These are phyloP conservation scores for Melinaea menophilus DNA, from an alignment of 2,888 invertebrate genomes.

Conservation along the genomic window DNA sequence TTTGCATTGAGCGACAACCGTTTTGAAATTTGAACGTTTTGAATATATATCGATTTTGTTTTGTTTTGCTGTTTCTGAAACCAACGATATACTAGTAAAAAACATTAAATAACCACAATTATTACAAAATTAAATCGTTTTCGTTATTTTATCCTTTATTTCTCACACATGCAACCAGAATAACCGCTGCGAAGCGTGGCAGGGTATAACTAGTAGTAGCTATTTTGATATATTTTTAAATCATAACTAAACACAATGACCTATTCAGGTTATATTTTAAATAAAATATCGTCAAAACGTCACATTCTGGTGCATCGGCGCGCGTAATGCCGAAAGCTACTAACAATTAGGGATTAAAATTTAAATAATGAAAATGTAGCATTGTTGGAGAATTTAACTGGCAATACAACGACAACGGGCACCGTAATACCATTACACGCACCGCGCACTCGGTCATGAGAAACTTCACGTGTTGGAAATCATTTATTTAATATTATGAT, in stretches of 20 bases:
- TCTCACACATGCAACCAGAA: too few relatives aligned
- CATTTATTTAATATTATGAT: slow-evolving; percentile 5
- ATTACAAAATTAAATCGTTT: too few relatives aligned
- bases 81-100: too few relatives aligned
- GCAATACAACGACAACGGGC: slow-evolving; percentile 18
- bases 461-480: slow-evolving; percentile 8
- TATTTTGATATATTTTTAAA: too few relatives aligned
- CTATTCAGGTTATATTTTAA: slow-evolving; percentile 8
- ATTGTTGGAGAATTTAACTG: slow-evolving; percentile 30
- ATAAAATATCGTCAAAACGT: slow-evolving; percentile 18
- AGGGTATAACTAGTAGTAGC: too few relatives aligned
- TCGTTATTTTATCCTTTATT: too few relatives aligned
- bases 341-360: slow-evolving; percentile 34
- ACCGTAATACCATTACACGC: slow-evolving; percentile 33
- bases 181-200: too few relatives aligned
- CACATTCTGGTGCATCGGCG: slow-evolving; percentile 16
- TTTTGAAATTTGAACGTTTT: too few relatives aligned
- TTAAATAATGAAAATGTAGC: slow-evolving; percentile 33
- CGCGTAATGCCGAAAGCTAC: slow-evolving; percentile 22
- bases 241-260: background rate
- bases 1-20: too few relatives aligned
- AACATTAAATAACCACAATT: too few relatives aligned
- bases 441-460: slow-evolving; percentile 26
- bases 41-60: too few relatives aligned
- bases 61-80: too few relatives aligned